phyloP scores from a whole-genome alignment of 2,888 invertebrate species.

The Erannis defoliaria region DNA sequence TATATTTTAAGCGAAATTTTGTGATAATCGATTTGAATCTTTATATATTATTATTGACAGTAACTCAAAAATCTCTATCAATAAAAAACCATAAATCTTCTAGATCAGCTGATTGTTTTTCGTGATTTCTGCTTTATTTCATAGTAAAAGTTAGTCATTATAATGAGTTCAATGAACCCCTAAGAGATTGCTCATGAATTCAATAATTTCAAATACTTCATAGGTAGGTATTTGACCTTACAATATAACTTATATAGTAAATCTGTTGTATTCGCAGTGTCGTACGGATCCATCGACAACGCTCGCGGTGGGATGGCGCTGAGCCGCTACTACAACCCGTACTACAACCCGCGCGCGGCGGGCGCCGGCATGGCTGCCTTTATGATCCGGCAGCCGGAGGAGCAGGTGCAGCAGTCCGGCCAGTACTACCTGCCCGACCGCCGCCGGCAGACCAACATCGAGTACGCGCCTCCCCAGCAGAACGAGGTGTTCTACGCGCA shows the following conservation, averaged over 20 bases:
- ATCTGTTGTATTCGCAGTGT: constrained; percentile 61
- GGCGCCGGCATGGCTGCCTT: constrained; percentile 77
- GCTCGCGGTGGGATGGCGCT: constrained; percentile 75
- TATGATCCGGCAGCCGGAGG: constrained; percentile 72
- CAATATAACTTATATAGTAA: too few relatives aligned
- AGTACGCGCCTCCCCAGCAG: constrained; percentile 72
- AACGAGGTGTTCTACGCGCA: constrained; percentile 63
- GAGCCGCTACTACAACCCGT: constrained; percentile 80
- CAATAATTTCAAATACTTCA: too few relatives aligned
- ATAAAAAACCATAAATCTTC: too few relatives aligned
- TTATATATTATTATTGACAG: too few relatives aligned
- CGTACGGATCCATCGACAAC: constrained; percentile 73
- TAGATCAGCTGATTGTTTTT: too few relatives aligned
- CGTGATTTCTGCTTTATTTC: too few relatives aligned
- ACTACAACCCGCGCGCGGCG: constrained; percentile 66
- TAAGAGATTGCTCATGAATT: too few relatives aligned
- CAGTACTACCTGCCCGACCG: constrained; percentile 78
- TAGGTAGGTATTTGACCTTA: too few relatives aligned
- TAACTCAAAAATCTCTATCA: too few relatives aligned
- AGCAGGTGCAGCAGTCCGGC: constrained; percentile 60
- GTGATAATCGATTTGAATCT: too few relatives aligned
- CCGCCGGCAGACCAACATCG: constrained; percentile 72
- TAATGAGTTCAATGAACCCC: too few relatives aligned
- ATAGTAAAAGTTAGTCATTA: too few relatives aligned
- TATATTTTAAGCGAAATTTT: not conserved